Evolutionary conservation across 1,140 invertebrate species (phyloP).

Genomic region (Leptonema lineaticorne): DNA sequence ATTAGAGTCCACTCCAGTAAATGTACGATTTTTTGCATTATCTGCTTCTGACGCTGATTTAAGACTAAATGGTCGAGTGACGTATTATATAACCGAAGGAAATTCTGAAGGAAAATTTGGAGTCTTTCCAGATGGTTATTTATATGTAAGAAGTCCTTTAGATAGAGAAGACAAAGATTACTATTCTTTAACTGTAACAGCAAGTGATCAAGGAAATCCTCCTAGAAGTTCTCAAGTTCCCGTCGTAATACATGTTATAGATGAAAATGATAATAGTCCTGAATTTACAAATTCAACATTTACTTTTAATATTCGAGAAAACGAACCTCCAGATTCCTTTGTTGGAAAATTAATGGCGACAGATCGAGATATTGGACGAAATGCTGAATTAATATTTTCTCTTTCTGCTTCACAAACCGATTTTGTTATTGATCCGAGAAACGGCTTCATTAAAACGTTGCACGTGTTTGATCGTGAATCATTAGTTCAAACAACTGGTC

Average conservation of each 20-base stretch:
- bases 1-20: conserved; percentile 85
- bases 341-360: conserved; percentile 85
- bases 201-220: conserved; percentile 74
- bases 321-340: conserved; percentile 84
- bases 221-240: conserved; percentile 77
- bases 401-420: conserved; percentile 75
- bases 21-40: conserved; percentile 84
- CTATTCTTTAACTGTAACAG: conserved; percentile 82
- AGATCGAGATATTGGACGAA: conserved; percentile 88
- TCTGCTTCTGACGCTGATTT: conserved; percentile 81
- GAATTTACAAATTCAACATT: conserved; percentile 84
- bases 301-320: conserved; percentile 83
- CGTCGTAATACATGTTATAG: conserved; percentile 87
- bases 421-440: conserved; percentile 85
- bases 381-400: conserved; percentile 88
- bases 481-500: conserved; percentile 71
- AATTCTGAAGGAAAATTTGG: conserved; percentile 83
- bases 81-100: conserved; percentile 80
- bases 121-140: conserved; percentile 85
- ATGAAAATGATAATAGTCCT: conserved; percentile 95
- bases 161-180: conserved; percentile 90
- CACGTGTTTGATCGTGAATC: conserved; percentile 85
- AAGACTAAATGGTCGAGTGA: conserved; percentile 77
- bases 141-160: conserved; percentile 79
- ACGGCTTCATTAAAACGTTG: conserved; percentile 87